These are phyloP conservation scores for Microcebus griseorufus DNA, from an alignment of 2,113 vertebrate species.

Conservation along the genomic window DNA sequence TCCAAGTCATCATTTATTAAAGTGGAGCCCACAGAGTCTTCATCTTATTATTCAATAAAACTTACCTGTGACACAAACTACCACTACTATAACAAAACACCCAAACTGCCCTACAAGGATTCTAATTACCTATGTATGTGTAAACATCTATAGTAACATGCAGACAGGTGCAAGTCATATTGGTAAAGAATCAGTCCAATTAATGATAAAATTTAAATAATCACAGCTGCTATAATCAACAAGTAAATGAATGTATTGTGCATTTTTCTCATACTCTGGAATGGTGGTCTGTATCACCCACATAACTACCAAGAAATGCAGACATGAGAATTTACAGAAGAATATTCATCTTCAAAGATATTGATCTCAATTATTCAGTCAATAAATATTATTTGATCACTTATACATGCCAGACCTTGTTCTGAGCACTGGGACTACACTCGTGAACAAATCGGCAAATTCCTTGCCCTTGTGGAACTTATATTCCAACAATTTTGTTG, in stretches of 20 bases:
- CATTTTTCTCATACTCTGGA: neutral
- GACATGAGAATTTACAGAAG: constrained; percentile 22
- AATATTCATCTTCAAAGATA: neutral
- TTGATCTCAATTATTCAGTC: neutral
- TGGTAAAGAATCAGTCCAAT: neutral
- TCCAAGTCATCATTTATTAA: neutral
- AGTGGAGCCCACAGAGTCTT: neutral
- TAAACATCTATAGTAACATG: neutral
- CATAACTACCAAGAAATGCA: neutral
- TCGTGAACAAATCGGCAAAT: neutral
- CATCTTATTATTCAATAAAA: neutral
- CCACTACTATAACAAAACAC: neutral
- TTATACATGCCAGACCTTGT: neutral
- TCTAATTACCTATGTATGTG: neutral
- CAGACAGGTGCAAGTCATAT: neutral
- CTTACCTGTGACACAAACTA: neutral
- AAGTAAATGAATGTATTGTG: neutral
- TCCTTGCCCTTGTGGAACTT: neutral
- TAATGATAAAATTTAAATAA: neutral
- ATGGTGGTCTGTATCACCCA: neutral
- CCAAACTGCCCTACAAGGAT: neutral
- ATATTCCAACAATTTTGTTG: neutral
- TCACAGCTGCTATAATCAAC: neutral
- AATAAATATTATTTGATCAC: neutral
- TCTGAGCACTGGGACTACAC: neutral